phyloP scores from a whole-genome alignment of 2,888 invertebrate genomes.

The Conistra vaccinii region DNA sequence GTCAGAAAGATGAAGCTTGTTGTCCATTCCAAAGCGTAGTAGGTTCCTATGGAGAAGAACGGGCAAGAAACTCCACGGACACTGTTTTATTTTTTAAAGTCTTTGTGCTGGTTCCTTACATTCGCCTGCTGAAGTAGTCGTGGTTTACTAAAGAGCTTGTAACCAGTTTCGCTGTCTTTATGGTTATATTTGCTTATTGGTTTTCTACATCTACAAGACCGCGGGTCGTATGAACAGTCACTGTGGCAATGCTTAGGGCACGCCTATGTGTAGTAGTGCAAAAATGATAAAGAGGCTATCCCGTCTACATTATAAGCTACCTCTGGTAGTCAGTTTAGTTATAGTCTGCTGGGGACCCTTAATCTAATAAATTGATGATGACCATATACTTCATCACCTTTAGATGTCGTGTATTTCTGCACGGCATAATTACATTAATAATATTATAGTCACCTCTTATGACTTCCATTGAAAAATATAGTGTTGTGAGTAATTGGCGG shows the following conservation, averaged over 20 bases:
- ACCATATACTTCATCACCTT: background rate
- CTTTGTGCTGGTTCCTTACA: background rate
- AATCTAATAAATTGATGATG: background rate
- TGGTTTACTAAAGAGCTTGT: background rate
- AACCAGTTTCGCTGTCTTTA: background rate
- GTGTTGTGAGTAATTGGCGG: conserved; percentile 6
- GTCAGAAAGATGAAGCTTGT: too few species aligned
- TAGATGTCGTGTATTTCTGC: background rate
- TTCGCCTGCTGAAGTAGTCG: conserved; percentile 1
- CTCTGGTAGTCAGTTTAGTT: background rate
- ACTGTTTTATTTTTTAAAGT: conserved; percentile 13
- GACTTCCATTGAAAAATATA: conserved; percentile 2
- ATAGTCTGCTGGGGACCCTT: background rate
- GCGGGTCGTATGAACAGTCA: background rate
- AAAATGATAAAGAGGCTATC: background rate
- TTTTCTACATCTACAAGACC: background rate
- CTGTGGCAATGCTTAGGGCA: background rate
- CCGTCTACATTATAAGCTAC: background rate
- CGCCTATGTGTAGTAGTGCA: background rate
- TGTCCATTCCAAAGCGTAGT: too few species aligned
- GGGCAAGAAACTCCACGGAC: too few species aligned
- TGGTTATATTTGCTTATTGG: background rate
- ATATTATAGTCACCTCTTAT: background rate
- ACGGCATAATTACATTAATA: background rate
- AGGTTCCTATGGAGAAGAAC: too few species aligned